Conservation (phyloP, 2,113 vertebrate genomes). For the Paracanthobrama guichenoti region DNA sequence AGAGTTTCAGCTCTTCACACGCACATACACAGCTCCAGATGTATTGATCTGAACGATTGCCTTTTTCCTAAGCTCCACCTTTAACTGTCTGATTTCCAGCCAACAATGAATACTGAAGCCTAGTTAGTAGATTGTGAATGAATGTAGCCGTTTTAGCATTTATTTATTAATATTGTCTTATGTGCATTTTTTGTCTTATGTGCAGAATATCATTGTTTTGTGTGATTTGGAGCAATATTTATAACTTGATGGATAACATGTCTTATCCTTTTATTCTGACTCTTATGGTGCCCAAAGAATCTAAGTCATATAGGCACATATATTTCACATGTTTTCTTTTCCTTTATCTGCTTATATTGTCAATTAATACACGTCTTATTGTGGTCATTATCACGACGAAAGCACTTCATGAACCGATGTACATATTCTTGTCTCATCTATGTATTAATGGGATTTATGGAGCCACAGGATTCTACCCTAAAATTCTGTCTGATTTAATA, state of each 20-base stretch:
- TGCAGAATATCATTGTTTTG: not conserved
- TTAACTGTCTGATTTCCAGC: not conserved
- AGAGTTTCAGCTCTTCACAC: not conserved
- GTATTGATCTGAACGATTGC: not conserved
- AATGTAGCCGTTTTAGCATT: not conserved
- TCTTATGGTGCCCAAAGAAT: conserved; percentile 26
- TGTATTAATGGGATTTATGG: conserved; percentile 47
- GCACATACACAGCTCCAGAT: not conserved
- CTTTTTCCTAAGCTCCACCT: not conserved
- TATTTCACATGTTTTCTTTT: conserved; percentile 25
- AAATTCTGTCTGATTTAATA: conserved; percentile 36
- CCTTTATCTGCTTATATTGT: conserved; percentile 23
- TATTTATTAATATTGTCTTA: not conserved
- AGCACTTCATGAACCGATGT: conserved; percentile 47
- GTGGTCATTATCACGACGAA: conserved; percentile 33
- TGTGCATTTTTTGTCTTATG: not conserved
- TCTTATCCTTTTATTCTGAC: conserved; percentile 9
- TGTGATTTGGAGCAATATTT: not conserved
- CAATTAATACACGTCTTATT: conserved; percentile 36
- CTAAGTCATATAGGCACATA: conserved; percentile 17
- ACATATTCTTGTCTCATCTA: conserved; percentile 30
- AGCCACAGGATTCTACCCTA: conserved; percentile 44
- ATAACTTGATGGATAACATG: conserved; percentile 4
- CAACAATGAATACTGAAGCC: not conserved
- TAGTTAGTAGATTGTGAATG: not conserved